Base-by-base conservation (phyloP, 2,113 vertebrate species). In the Pachypanchax playfairii region DNA sequence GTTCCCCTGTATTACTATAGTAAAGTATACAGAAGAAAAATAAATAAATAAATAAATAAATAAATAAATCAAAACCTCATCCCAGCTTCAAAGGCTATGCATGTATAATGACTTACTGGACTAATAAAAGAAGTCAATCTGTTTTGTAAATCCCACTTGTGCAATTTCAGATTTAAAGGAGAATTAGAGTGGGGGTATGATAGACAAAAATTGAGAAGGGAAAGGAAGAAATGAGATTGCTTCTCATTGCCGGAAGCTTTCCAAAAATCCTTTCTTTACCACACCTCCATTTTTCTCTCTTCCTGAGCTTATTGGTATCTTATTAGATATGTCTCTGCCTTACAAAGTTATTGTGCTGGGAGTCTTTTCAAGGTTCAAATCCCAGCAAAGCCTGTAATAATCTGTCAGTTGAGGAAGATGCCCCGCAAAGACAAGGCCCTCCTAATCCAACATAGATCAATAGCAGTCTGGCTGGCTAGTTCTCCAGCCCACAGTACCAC, bases 361-460 rank as follows among this genome's bases (percentile, higher is more conserved):
- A 90, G 86, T 88, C 77, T 82, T 88, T 87, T 87, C 75, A 75
- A 88, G 73, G 85, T 72, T 77, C 63, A 91, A 89, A 92, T 91
- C 90, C 81, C 75, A 80, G 90, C 79, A 91, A 92, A 92, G 79
- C 87, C 73, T 70, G 59, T 85, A 90, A 92, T 92, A 91, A 92
- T 92, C 89, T 92, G 90, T 87, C 90, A 91, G 44, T 29, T 79
- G 84, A 89, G 79, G 82, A 79, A 88, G 89, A 90, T 92, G 80
- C 73, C 88, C 85, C 81, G 10, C 56, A 70, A 79, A 89, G 90
- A 91, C 87, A 91, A 90, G 83, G 73, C 67, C 70, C 70, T 86
- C 79, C 85, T 92, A 92, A 92, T 92, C 91, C 90, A 42, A 85
- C 83, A 80, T 48, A 84, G 91, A 91, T 92, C 92, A 90, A 92